Evolutionary conservation across 2,113 vertebrate genomes (phyloP).

Genomic region (Osmerus eperlanus): DNA sequence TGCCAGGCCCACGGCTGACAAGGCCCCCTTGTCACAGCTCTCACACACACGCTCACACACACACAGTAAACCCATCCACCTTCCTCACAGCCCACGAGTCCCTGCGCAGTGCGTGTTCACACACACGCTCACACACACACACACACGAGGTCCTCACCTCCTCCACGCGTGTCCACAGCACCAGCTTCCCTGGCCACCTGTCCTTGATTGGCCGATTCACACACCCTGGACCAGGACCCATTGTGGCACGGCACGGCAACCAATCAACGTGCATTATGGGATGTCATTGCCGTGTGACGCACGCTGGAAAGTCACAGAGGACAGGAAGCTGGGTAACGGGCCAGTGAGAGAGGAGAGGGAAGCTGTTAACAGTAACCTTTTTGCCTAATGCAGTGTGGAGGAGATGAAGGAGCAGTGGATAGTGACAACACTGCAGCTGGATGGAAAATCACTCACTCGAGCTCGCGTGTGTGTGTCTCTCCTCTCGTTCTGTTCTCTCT

Average conservation of each 20-base stretch:
- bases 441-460: constrained; percentile 77
- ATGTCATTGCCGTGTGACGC: constrained; percentile 58
- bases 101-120: no score
- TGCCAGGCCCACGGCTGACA: no score
- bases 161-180: no score
- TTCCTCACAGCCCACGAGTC: no score
- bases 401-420: constrained; percentile 12
- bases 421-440: constrained; percentile 63
- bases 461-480: constrained; percentile 52
- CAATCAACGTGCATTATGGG: constrained; percentile 29
- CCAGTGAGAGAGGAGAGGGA: constrained; percentile 69
- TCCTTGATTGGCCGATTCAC: background rate
- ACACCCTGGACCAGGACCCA: constrained; percentile 46
- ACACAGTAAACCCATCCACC: no score
- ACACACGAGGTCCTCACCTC: no score
- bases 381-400: constrained; percentile 75
- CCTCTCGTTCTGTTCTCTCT: no score
- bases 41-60: no score
- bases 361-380: constrained; percentile 76
- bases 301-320: constrained; percentile 72
- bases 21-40: no score
- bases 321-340: constrained; percentile 62
- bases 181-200: background rate
- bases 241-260: constrained; percentile 17
- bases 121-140: no score